Evolutionary conservation across 2,113 vertebrate species (phyloP).

Genomic region (Indicator maculatus): DNA sequence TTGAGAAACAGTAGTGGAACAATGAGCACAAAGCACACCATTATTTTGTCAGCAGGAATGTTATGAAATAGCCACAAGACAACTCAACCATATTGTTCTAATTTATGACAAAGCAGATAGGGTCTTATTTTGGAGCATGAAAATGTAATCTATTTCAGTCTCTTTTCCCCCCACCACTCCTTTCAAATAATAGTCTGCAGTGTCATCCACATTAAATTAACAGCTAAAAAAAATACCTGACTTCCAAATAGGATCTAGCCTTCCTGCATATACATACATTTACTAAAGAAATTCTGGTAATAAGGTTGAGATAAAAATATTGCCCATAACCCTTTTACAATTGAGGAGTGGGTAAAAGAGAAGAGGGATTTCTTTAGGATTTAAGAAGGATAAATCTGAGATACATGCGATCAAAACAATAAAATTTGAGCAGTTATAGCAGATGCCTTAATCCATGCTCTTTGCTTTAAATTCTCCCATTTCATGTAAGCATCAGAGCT

Average conservation of each 20-base stretch:
- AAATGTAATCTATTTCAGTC: not conserved
- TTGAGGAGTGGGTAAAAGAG: not conserved
- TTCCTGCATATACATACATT: not conserved
- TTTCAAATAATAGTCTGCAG: not conserved
- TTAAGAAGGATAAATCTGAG: not conserved
- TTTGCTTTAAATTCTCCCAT: slow-evolving; percentile 23
- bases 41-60: slow-evolving; percentile 34
- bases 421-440: not conserved
- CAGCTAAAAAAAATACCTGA: not conserved
- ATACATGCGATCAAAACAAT: not conserved
- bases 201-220: slow-evolving; percentile 11
- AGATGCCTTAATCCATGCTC: not conserved
- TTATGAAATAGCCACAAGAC: slow-evolving; percentile 47
- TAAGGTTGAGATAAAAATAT: not conserved
- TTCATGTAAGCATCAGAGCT: not conserved
- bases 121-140: slow-evolving; percentile 12
- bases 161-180: not conserved
- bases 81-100: slow-evolving; percentile 27
- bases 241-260: slow-evolving; percentile 34
- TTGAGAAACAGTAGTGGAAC: slow-evolving; percentile 40
- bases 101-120: slow-evolving; percentile 25
- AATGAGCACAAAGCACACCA: not conserved
- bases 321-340: slow-evolving; percentile 2
- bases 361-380: not conserved
- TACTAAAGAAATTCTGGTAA: slow-evolving; percentile 2